These are phyloP conservation scores for Eciton burchellii DNA, from an alignment of 1,140 invertebrate genomes.

Conservation along the genomic window DNA sequence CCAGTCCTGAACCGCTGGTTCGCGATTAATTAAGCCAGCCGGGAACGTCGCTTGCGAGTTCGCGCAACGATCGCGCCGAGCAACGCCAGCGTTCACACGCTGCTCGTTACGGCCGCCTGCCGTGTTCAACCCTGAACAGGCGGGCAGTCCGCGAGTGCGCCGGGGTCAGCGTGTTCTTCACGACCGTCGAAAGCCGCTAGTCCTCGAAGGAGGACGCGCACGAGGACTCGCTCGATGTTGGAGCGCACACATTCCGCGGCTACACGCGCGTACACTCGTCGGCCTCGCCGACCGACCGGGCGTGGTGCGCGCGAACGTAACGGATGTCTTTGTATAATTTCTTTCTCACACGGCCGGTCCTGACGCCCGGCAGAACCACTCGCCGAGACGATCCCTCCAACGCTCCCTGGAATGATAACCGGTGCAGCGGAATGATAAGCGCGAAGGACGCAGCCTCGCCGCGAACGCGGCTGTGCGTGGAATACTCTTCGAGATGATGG, in stretches of 20 bases:
- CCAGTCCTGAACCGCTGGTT: slow-evolving; percentile 3
- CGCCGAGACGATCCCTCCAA: background rate
- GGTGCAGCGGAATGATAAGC: background rate
- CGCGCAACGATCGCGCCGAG: slow-evolving; percentile 26
- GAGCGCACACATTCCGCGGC: slow-evolving; percentile 3
- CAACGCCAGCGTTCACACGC: slow-evolving; percentile 6
- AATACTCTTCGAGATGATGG: background rate
- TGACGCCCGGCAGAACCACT: background rate
- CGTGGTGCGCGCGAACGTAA: slow-evolving; percentile 31
- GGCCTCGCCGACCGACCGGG: slow-evolving; percentile 34
- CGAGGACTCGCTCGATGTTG: slow-evolving; percentile 13
- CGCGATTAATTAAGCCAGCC: slow-evolving; percentile 40
- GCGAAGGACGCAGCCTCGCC: slow-evolving; percentile 2
- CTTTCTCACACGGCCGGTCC: slow-evolving; percentile 39
- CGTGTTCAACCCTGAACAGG: slow-evolving; percentile 10
- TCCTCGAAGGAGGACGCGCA: background rate
- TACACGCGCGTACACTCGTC: slow-evolving; percentile 1
- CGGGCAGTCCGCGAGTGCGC: slow-evolving; percentile 1
- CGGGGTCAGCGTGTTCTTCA: slow-evolving; percentile 44
- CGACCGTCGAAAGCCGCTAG: background rate
- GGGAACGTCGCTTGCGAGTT: slow-evolving; percentile 11
- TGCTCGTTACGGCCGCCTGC: slow-evolving; percentile 7
- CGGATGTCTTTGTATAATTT: slow-evolving; percentile 62
- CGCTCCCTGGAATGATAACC: background rate
- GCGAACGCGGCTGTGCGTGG: background rate